Base-by-base conservation (phyloP, 2,797 vertebrate genomes). In the Gymnodraco acuticeps region DNA sequence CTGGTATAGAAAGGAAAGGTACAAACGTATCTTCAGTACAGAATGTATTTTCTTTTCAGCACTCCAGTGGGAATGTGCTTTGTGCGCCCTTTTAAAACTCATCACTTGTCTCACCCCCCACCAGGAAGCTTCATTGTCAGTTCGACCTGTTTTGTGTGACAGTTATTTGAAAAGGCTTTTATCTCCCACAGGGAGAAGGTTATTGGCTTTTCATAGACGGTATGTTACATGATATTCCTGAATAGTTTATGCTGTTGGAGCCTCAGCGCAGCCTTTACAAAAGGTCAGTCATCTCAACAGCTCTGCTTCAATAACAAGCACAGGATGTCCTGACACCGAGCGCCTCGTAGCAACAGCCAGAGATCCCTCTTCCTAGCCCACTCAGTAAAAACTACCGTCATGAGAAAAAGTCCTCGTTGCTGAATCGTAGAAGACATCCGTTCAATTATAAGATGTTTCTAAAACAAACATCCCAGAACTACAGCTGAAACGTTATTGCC, bases 201-300 rank as follows among this genome's bases (percentile, higher is more conserved):
- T 76, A 70, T 66, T 69, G 77, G 65, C 64, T 78, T 73, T 65
- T 75, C 52, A 64, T 17, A 46, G 62, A 73, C 45, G 50, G 41
- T 9, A 38, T 54, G 82, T 78, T 81, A 80, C 62, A 48, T 61
- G 83, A 88, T 88, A 78, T 80, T 77, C 46, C 56, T 84, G 77
- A 84, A 70, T 72, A 73, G 81, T 53, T 52, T 51, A 59, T 55
- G 50, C 47, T 52, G 56, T 82, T 64, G 61, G 70, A 86, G 80
- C 46, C 59, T 84, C 27, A 33, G 54, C 2, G 1, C 62, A 62
- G 71, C 14, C 0, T 77, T 67, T 27, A 70, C 65, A 79, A 78
- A 33, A 88, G 82, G 80, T 81, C 78, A 85, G 60, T 72, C 69
- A 73, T 73, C 74, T 72, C 78, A 75, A 53, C 73, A 68, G 67